phyloP scores from a whole-genome alignment of 2,113 vertebrate genomes.

The Paracanthobrama guichenoti region DNA sequence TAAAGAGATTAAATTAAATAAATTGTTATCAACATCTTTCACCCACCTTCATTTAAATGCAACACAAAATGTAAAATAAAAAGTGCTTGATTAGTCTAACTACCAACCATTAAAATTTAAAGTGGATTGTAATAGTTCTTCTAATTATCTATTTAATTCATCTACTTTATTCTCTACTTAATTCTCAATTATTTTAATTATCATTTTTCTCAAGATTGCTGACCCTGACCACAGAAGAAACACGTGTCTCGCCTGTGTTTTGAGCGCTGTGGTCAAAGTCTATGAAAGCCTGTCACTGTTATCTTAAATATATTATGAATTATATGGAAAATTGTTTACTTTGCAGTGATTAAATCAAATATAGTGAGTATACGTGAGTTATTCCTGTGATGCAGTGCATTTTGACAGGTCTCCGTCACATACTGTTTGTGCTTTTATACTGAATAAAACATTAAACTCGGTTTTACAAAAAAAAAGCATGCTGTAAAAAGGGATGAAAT shows the following conservation, averaged over 20 bases:
- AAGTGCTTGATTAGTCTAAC: conserved; percentile 49
- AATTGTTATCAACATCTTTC: not conserved
- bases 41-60: not conserved
- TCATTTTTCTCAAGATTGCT: too few species aligned
- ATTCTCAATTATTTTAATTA: too few species aligned
- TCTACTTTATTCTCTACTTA: too few species aligned
- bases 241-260: not conserved
- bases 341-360: not conserved
- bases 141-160: conserved; percentile 46
- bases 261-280: not conserved
- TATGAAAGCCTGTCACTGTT: not conserved
- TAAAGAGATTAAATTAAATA: not conserved
- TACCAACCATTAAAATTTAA: conserved; percentile 33
- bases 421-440: too few species aligned
- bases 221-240: not conserved
- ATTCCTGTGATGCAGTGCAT: not conserved
- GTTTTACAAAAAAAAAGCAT: not conserved
- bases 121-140: conserved; percentile 49
- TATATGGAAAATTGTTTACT: too few species aligned
- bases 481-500: too few species aligned
- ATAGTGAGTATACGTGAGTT: not conserved
- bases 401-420: not conserved
- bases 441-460: not conserved
- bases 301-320: not conserved
- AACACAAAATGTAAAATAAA: conserved; percentile 7